These are phyloP conservation scores for Brotula barbata DNA, from an alignment of 2,797 vertebrate species.

Conservation along the genomic window DNA sequence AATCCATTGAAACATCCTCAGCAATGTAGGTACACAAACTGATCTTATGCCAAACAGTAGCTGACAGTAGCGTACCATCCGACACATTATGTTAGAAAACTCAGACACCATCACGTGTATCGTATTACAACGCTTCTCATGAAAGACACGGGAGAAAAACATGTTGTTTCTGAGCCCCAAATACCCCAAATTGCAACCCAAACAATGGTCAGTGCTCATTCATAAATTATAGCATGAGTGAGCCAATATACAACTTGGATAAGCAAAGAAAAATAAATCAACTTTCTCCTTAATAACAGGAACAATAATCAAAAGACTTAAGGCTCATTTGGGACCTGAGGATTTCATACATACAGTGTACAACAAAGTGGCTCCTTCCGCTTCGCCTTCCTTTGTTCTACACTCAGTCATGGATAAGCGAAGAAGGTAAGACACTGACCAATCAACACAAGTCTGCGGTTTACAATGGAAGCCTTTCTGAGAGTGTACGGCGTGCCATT, in stretches of 20 bases:
- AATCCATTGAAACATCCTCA: constrained; percentile 70
- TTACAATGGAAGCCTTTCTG: constrained; percentile 51
- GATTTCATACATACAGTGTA: constrained; percentile 75
- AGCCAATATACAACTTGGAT: constrained; percentile 42
- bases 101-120: constrained; percentile 60
- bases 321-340: constrained; percentile 86
- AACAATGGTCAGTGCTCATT: constrained; percentile 20
- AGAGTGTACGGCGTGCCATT: constrained; percentile 39
- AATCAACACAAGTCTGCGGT: constrained; percentile 55
- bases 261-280: constrained; percentile 42
- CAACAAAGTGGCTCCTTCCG: constrained; percentile 44
- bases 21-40: constrained; percentile 61
- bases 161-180: constrained; percentile 58
- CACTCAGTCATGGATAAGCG: constrained; percentile 47
- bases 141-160: constrained; percentile 56
- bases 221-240: constrained; percentile 47
- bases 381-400: constrained; percentile 49
- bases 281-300: constrained; percentile 41
- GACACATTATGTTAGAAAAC: constrained; percentile 63
- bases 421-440: constrained; percentile 58
- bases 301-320: constrained; percentile 75
- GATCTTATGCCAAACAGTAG: constrained; percentile 72
- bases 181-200: constrained; percentile 36
- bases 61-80: constrained; percentile 56
- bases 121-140: constrained; percentile 60